A percentile compares a stretch with the other conserved stretches of the same genome.
phyloP scores from a whole-genome alignment of 2,797 vertebrate species.

The Coregonus suidteri region DNA sequence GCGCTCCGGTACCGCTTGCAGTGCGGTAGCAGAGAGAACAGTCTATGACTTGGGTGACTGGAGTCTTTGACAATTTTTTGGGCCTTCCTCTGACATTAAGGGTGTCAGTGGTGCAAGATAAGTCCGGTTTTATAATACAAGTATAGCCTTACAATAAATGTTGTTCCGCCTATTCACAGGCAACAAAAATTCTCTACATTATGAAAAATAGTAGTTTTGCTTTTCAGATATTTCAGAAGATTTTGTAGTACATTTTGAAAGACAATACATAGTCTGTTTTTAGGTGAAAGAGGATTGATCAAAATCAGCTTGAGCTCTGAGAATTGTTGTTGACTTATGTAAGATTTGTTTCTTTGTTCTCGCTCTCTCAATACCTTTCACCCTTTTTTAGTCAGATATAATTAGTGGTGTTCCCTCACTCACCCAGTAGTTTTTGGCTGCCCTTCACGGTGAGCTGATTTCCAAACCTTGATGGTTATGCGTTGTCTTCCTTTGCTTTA shows the following conservation, averaged over 20 bases:
- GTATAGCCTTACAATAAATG: not conserved
- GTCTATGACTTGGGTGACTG: too few relatives aligned
- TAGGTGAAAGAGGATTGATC: not conserved
- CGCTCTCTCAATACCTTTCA: not conserved
- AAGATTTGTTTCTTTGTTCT: not conserved
- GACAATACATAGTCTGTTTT: not conserved
- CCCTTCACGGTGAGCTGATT: too few relatives aligned
- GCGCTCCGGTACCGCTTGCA: too few relatives aligned
- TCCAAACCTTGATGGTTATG: not conserved
- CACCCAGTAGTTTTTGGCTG: not conserved
- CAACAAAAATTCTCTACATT: not conserved
- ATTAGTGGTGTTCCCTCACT: slow-evolving; percentile 7
- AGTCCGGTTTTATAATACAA: not conserved
- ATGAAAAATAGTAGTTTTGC: not conserved
- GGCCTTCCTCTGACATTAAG: too few relatives aligned
- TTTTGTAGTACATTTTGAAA: not conserved
- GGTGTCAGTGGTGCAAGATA: not conserved
- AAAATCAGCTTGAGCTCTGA: not conserved
- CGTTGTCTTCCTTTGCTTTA: not conserved
- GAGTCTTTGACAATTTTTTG: too few relatives aligned
- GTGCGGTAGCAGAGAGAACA: too few relatives aligned
- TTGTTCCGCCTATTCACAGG: not conserved
- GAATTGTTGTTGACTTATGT: not conserved
- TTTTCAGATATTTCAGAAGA: not conserved
- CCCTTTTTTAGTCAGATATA: not conserved